Evolutionary conservation across 37 sponge, comb jelly and placozoan genomes (phyloP), one percentile per base, ranked within the genome.

Genomic region (Cladorhizidae sp.): DNA sequence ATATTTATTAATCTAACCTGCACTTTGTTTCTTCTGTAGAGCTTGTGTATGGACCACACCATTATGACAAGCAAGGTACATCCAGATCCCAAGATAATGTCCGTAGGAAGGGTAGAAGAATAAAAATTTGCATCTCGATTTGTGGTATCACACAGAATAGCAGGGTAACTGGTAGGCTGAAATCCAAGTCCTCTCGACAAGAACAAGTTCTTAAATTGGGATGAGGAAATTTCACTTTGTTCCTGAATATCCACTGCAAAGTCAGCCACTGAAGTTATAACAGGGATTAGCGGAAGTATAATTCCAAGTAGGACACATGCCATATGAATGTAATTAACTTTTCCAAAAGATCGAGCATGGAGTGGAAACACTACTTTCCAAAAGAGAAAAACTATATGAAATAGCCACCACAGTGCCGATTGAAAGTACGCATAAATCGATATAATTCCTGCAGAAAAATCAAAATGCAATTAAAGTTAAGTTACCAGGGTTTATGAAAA

Each of bases 251-350:
- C 49, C 49, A 56, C 45, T 25, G 57, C 35, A 21, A 70, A 74
- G 0, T 61, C 6, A 17, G 62, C 25, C 7, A 61, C 12, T 23
- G 67, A 43, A 18, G 45, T 32, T 42, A 83, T 23, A 20, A 74
- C 41, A 33, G 76, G 68, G 32, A 64, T 20, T 12, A 32, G 12
- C 6, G 84, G 84, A 40, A 84, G 70, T 12, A 84, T 2, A 25
- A 84, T 32, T n/a, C n/a, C n/a, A n/a, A 76, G 8, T 3, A 67
- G 59, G 11, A 84, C 57, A 20, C 35, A 29, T 33, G 59, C 31
- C 28, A 68, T 56, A 69, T 84, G 84, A 26, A 76, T 50, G 57
- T 54, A 84, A 45, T 84, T 84, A 28, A 55, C 28, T 0, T 50
- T 57, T 5, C 75, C 32, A 20, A 64, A 75, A 35, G 63, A 23